phyloP scores from a whole-genome alignment of 2,113 vertebrate genomes.

The Emydura subglobosa region DNA sequence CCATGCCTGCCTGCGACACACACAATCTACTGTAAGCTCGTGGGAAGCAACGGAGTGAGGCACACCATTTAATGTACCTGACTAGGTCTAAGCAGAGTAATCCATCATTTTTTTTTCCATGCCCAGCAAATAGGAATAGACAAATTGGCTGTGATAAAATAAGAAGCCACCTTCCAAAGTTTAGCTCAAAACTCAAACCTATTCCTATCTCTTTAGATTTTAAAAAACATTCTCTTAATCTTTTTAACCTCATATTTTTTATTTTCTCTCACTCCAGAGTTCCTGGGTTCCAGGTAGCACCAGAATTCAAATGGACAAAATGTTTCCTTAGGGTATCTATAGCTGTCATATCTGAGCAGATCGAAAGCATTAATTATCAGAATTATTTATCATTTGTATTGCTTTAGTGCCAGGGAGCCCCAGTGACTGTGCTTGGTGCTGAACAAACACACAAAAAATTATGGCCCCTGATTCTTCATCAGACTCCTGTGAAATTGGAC shows the following conservation, averaged over 20 bases:
- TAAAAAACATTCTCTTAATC: not conserved
- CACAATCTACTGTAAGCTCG: not conserved
- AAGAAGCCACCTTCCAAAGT: not conserved
- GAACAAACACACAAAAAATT: not conserved
- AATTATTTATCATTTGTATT: not conserved
- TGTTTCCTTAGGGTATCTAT: not conserved
- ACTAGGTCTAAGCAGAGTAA: slow-evolving; percentile 63
- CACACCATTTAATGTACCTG: slow-evolving; percentile 61
- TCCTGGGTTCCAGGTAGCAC: not conserved
- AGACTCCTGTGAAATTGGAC: not conserved
- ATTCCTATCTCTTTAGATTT: slow-evolving; percentile 1
- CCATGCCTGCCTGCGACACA: not conserved
- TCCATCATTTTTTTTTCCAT: slow-evolving; percentile 62
- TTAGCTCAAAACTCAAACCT: not conserved
- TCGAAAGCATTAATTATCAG: not conserved
- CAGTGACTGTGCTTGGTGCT: not conserved
- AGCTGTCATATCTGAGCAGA: not conserved
- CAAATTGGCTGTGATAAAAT: not conserved
- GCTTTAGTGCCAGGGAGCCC: not conserved
- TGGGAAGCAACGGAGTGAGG: slow-evolving; percentile 47
- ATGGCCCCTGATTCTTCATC: not conserved
- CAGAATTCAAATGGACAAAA: slow-evolving; percentile 9
- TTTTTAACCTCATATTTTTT: not conserved
- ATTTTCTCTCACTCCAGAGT: not conserved
- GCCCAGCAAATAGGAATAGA: slow-evolving; percentile 8